Percentiles rank a stretch among this genome's conserved stretches.
These are phyloP conservation scores for Scaptomyza montana DNA, from an alignment of 1,140 invertebrate species.

Conservation along the genomic window DNA sequence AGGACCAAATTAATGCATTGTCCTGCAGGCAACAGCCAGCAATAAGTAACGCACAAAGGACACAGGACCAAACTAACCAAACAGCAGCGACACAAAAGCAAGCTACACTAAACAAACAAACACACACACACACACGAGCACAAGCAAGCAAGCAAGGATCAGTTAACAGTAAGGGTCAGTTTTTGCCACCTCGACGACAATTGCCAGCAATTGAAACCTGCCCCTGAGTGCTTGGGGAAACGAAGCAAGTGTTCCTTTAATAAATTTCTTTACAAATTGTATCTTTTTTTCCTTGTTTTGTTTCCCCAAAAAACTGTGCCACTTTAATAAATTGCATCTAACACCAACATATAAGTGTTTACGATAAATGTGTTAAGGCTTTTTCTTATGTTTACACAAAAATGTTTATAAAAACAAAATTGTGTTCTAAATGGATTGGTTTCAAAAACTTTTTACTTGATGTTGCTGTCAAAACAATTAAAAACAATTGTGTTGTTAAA, in stretches of 20 bases:
- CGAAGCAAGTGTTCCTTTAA: slow-evolving; percentile 7
- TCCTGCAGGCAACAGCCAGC: slow-evolving; percentile 28
- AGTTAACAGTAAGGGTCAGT: slow-evolving; percentile 34
- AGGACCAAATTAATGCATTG: slow-evolving; percentile 43
- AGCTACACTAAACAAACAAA: background rate
- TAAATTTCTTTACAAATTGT: slow-evolving; percentile 13
- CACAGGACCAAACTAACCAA: slow-evolving; percentile 2
- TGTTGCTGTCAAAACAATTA: too few relatives aligned
- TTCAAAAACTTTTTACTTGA: too few relatives aligned
- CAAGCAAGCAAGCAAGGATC: slow-evolving; percentile 5
- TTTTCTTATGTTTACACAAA: background rate
- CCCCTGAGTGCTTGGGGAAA: slow-evolving; percentile 6
- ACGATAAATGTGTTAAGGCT: background rate
- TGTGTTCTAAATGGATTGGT: too few relatives aligned
- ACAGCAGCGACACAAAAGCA: slow-evolving; percentile 2
- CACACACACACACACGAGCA: too few relatives aligned
- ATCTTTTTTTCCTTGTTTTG: background rate
- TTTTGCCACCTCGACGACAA: slow-evolving; percentile 51
- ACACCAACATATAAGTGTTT: background rate
- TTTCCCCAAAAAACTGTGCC: background rate
- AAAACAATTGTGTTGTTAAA: too few relatives aligned
- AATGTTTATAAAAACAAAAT: too few relatives aligned
- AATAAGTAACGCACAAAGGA: slow-evolving; percentile 66
- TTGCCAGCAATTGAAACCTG: slow-evolving; percentile 47
- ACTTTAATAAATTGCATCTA: background rate